Conservation (phyloP, 2,113 vertebrate genomes). For the Lota lota region DNA sequence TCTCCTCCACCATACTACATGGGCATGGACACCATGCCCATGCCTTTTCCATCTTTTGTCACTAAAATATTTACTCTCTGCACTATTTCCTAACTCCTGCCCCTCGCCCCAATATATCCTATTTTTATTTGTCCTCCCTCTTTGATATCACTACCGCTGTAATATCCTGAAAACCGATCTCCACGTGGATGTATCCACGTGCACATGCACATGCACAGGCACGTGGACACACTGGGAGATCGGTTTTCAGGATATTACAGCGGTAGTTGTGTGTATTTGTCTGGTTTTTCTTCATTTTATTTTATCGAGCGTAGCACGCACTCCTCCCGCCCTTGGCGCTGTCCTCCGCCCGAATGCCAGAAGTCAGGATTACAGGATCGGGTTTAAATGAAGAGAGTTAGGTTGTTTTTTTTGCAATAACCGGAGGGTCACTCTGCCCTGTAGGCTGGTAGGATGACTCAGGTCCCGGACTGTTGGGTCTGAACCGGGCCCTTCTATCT, state of each 20-base stretch:
- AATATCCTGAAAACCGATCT: no score
- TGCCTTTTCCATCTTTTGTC: neutral
- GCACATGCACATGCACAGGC: neutral
- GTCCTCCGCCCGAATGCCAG: slow-evolving; percentile 44
- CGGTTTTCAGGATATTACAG: no score
- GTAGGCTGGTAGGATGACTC: slow-evolving; percentile 5
- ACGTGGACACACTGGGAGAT: no score
- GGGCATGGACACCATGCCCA: neutral
- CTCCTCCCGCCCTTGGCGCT: slow-evolving; percentile 50
- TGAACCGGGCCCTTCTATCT: slow-evolving; percentile 4
- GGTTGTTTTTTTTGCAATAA: neutral
- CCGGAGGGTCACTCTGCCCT: no score
- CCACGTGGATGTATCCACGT: no score
- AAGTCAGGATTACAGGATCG: slow-evolving; percentile 8
- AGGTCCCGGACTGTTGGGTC: slow-evolving; percentile 29
- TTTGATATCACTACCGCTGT: neutral
- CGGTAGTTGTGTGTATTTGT: neutral
- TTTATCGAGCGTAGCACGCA: slow-evolving; percentile 8
- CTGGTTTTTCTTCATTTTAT: neutral
- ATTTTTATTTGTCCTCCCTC: neutral
- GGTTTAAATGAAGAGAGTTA: no score
- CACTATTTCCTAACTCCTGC: slow-evolving; percentile 31
- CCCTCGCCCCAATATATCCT: slow-evolving; percentile 12
- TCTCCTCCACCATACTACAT: neutral
- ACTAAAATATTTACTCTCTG: neutral